Evolutionary conservation across 2,113 vertebrate genomes (phyloP).

Genomic region (Halichoeres trimaculatus): DNA sequence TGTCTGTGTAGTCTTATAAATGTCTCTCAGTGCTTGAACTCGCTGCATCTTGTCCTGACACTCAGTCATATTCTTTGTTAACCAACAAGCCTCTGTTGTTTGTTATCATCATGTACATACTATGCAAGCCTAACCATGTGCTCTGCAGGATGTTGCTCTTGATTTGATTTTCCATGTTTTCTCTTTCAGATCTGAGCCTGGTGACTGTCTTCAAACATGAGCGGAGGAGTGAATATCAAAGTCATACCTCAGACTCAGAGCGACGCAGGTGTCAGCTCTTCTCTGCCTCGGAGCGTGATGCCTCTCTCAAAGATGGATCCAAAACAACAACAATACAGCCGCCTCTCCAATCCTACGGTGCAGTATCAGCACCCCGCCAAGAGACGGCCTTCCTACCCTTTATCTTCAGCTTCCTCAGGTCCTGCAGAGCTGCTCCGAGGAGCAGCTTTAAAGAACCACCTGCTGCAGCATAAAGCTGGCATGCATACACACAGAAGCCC

Average conservation of each 20-base stretch:
- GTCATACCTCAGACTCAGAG: constrained; percentile 60
- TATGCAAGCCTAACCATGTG: neutral
- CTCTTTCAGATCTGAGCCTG: constrained; percentile 42
- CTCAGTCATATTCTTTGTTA: neutral
- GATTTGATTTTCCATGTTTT: constrained; percentile 9
- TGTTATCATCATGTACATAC: neutral
- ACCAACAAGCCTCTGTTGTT: neutral
- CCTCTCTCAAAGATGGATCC: constrained; percentile 68
- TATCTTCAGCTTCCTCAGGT: constrained; percentile 53
- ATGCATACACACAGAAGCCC: constrained; percentile 36
- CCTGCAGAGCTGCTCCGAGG: constrained; percentile 70
- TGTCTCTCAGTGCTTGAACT: neutral
- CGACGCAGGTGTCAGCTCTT: constrained; percentile 66
- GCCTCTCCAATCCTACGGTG: constrained; percentile 28
- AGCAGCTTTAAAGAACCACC: constrained; percentile 64
- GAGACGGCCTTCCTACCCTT: constrained; percentile 41
- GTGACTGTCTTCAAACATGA: constrained; percentile 66
- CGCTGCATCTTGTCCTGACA: neutral
- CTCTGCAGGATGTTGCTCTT: neutral
- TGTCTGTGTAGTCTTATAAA: neutral
- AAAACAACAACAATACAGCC: constrained; percentile 53
- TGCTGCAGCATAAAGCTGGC: constrained; percentile 63
- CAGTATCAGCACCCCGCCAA: constrained; percentile 50
- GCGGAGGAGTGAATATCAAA: constrained; percentile 72
- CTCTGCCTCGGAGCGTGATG: constrained; percentile 63